Evolutionary conservation across 2,113 vertebrate genomes (phyloP), one percentile per base, ranked within the genome.

Genomic region (Scomber scombrus): DNA sequence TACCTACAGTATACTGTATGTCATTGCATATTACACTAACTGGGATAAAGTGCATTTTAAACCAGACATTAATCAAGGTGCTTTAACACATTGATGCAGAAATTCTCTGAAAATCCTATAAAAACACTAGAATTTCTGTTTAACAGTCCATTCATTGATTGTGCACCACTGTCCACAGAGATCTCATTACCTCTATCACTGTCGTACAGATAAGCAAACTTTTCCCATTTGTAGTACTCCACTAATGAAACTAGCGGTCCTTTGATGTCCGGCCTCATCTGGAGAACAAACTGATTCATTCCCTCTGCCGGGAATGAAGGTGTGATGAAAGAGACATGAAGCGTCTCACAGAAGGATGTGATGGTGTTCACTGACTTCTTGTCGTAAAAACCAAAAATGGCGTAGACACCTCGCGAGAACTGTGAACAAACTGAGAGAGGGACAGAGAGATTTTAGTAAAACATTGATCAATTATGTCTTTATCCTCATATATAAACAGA

Each of bases 311-410:
- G 98, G 90, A 99, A 99, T 81, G 97, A 99, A 15, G 98, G 98
- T 1, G 98, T 99, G 93, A 99, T 99, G 91, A 99, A 99, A 83
- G 98, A 99, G 72, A 99, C 97, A 2, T 99, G 98, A 58, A 99
- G 96, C 0, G 97, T 98, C 88, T 97, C 97, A 73, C 98, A 99
- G 86, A 99, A 99, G 0, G 98, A 99, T 2, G 98, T 99, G 91
- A 99, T 99, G 82, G 98, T 99, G 93, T 99, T 99, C 86, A 99
- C 98, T 58, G 97, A 99, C 94, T 99, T 99, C 96, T 99, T 99
- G 92, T 99, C 97, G 18, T 99, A 99, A 94, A 99, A 99, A 88
- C 98, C 98, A 93, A 99, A 99, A 91, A 99, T 99, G 87, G 97
- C 98, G 84, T 98, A 99, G 73, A 99, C 98, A 62, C 98, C 98